Evolutionary conservation across 2,113 vertebrate species (phyloP), one percentile per base, ranked within the genome.

Genomic region (Andinoacara biseriatus): DNA sequence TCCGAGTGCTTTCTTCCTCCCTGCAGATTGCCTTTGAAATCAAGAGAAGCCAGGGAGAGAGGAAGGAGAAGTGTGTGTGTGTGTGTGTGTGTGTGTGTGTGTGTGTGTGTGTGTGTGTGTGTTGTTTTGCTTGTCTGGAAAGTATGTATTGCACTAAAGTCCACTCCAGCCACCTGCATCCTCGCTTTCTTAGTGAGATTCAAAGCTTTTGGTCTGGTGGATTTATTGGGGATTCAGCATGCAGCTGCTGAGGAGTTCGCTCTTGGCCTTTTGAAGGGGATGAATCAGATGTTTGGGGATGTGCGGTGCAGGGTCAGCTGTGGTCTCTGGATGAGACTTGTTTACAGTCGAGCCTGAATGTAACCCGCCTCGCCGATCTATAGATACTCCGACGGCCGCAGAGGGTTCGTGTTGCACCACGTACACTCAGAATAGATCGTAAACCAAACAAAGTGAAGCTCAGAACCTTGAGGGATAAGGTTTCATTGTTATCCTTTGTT

Each of bases 381-480:
- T 93, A 93, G 93, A 94, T 91, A 92, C 93, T 84, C 65, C 1
- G 78, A 88, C 62, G 20, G 88, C 94, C 93, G 40, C 93, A 92
- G 85, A 88, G 88, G 89, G 90, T 59, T 94, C 89, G 26, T 84
- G 87, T 95, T 93, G 83, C 93, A 88, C 89, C 91, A 35, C 91
- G 83, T 59, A 58, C 80, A 76, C 93, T 92, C 87, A 88, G 93
- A 95, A 95, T 94, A 95, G 93, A 91, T 81, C 54, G 59, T 83
- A 93, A 93, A 92, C 76, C 88, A 95, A 95, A 94, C 93, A 95
- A 92, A 88, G 89, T 80, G 61, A 65, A 43, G 79, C 84, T 85
- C 15, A 26, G 88, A 90, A 85, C 81, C 86, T 85, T 60, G 35
- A 88, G n/a, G 93, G 80, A 87, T 88, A 86, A 84, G 13, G 86